Base-by-base conservation (phyloP, 2,888 invertebrate species). In the Keiferia lycopersicella region DNA sequence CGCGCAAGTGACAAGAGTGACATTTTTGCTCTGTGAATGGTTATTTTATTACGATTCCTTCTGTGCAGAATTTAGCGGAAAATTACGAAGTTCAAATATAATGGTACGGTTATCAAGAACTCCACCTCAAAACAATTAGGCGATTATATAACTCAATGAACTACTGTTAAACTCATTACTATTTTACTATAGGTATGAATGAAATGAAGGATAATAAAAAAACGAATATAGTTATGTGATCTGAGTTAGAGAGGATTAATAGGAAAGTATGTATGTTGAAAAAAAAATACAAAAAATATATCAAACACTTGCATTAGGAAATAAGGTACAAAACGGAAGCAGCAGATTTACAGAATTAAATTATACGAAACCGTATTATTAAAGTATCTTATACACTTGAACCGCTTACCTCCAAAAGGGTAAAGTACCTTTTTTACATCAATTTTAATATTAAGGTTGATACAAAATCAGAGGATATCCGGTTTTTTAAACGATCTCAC, bases 381-480 rank as follows among this genome's bases (percentile, higher is more conserved):
- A 61, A 45, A 61, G 45, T 53, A 59, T 65, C 62, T 50, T 41
- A 62, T 59, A 59, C 62, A 62, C 60, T 62, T 34, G 59, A 62
- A 60, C 41, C 48, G 48, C 14, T 48, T 6, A 8, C 20, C 20
- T 18, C 62, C 64, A 61, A 53, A 64, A 61, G 53, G 61, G 56
- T 61, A 61, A 62, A 59, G 39, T 14, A 34, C 26, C 59, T 41
- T 56, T 65, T 63, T 61, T 51, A 62, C 41, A 18, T 51, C 56
- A 11, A 53, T 57, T 64, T 45, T 56, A 61, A 61, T 63, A 57
- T 34, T 41, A 64, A 64, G 41, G 57, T 76, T 79, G 80, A 82
- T 80, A 82, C 80, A 81, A 79, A 82, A 80, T 56, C 73, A 75
- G 73, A 80, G 88, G 88, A 89, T 86, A 87, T 90, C 89, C 89